Conservation (phyloP, 2,888 invertebrate species). For the Monopis laevigella region DNA sequence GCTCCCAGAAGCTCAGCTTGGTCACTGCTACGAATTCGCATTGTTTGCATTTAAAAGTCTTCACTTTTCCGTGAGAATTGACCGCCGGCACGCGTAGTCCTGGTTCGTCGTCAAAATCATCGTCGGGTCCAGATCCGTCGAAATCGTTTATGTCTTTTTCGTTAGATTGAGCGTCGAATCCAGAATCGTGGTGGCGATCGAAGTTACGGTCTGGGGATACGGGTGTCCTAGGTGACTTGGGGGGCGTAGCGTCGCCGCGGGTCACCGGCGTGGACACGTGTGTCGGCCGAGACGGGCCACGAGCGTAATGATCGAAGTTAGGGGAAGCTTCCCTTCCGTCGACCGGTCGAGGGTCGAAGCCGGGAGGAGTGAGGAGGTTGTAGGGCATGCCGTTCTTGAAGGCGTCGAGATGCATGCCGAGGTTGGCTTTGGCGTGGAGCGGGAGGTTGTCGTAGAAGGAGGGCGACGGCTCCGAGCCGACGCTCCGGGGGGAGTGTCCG, state of each 20-base stretch:
- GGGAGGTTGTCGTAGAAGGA: slow-evolving; percentile 45
- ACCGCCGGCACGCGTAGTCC: slow-evolving; percentile 71
- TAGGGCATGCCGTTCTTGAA: slow-evolving; percentile 61
- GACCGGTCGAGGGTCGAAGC: slow-evolving; percentile 46
- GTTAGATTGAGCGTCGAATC: slow-evolving; percentile 49
- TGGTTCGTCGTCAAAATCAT: slow-evolving; percentile 66
- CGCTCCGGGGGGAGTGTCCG: slow-evolving; percentile 56
- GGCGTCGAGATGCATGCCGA: slow-evolving; percentile 49
- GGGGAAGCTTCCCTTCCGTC: slow-evolving; percentile 45
- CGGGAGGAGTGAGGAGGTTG: slow-evolving; percentile 70
- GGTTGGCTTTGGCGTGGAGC: slow-evolving; percentile 52
- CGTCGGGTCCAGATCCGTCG: slow-evolving; percentile 52
- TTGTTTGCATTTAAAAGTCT: slow-evolving; percentile 92
- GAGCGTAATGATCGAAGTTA: slow-evolving; percentile 39
- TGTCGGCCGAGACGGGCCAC: slow-evolving; percentile 33
- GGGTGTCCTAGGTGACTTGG: slow-evolving; percentile 51
- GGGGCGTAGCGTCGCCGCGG: slow-evolving; percentile 50
- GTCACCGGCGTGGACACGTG: slow-evolving; percentile 47
- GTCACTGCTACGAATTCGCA: slow-evolving; percentile 86
- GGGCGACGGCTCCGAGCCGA: slow-evolving; percentile 43
- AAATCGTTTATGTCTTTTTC: slow-evolving; percentile 47
- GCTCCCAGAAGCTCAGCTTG: slow-evolving; percentile 94
- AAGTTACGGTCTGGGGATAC: slow-evolving; percentile 41
- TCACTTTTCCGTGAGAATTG: slow-evolving; percentile 84
- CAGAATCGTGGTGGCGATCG: slow-evolving; percentile 60